These are phyloP conservation scores for Perodicticus potto DNA, from an alignment of 2,797 vertebrate genomes.

Conservation along the genomic window DNA sequence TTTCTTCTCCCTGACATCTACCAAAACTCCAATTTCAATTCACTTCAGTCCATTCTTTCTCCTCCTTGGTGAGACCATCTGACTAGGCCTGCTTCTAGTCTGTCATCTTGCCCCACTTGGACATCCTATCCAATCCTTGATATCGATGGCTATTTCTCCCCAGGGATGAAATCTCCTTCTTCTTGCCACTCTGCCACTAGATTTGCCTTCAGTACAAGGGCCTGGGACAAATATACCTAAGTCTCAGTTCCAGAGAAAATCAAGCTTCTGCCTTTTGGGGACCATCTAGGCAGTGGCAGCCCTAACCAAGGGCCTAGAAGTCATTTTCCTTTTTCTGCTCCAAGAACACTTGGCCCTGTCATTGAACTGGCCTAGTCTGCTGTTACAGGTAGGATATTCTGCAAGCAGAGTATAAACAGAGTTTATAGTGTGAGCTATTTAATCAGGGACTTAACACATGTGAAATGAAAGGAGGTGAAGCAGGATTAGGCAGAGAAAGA, in stretches of 20 bases:
- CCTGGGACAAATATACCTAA: not conserved
- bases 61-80: no score
- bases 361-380: not conserved
- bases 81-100: no score
- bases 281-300: not conserved
- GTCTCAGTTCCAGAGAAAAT: conserved; percentile 37
- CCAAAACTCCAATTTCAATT: no score
- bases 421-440: conserved; percentile 1
- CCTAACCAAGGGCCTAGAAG: not conserved
- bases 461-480: conserved; percentile 16
- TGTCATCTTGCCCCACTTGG: no score
- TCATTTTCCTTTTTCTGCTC: conserved; percentile 18
- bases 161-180: not conserved
- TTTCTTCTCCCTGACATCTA: no score
- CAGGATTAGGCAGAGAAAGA: not conserved
- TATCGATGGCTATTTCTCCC: conserved; percentile 1
- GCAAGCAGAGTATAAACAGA: conserved; percentile 20
- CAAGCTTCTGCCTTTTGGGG: conserved; percentile 29
- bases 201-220: conserved; percentile 1
- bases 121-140: not conserved
- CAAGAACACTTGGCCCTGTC: not conserved
- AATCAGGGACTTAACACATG: not conserved
- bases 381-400: not conserved
- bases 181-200: not conserved
- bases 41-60: no score